phyloP scores from a whole-genome alignment of 2,888 invertebrate species.

The Drosophila testacea region DNA sequence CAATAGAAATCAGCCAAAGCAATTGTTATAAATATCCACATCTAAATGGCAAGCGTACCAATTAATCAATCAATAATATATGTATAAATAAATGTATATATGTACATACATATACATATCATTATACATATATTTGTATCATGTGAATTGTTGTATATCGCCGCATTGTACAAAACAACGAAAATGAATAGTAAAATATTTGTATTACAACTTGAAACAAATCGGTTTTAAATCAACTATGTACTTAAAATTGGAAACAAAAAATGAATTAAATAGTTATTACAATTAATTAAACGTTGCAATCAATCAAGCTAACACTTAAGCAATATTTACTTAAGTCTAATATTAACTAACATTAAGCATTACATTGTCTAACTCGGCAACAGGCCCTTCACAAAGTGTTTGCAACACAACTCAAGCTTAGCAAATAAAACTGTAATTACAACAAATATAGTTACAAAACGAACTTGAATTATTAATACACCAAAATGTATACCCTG shows the following conservation, averaged over 20 bases:
- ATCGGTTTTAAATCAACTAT: slow-evolving; percentile 39
- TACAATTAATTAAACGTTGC: slow-evolving; percentile 43
- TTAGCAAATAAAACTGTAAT: slow-evolving; percentile 4
- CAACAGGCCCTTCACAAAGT: slow-evolving; percentile 48
- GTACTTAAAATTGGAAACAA: slow-evolving; percentile 45
- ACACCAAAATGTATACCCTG: not conserved
- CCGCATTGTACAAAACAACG: slow-evolving; percentile 64
- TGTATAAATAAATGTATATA: slow-evolving; percentile 13
- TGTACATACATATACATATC: slow-evolving; percentile 9
- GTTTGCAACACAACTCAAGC: slow-evolving; percentile 22
- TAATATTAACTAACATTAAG: slow-evolving; percentile 38
- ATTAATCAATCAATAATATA: slow-evolving; percentile 54
- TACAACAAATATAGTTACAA: slow-evolving; percentile 6
- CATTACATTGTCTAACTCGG: slow-evolving; percentile 31
- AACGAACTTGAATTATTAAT: slow-evolving; percentile 1
- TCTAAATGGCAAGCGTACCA: slow-evolving; percentile 57
- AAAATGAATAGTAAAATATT: slow-evolving; percentile 28
- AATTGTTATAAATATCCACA: slow-evolving; percentile 67
- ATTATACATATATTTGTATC: slow-evolving; percentile 24
- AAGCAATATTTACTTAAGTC: slow-evolving; percentile 57
- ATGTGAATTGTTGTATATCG: slow-evolving; percentile 48
- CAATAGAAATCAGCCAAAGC: slow-evolving; percentile 54
- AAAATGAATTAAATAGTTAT: slow-evolving; percentile 25
- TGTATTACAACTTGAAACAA: slow-evolving; percentile 35
- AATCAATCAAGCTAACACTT: slow-evolving; percentile 50